Base-by-base conservation (phyloP, 2,797 vertebrate genomes). In the Natrix natrix region DNA sequence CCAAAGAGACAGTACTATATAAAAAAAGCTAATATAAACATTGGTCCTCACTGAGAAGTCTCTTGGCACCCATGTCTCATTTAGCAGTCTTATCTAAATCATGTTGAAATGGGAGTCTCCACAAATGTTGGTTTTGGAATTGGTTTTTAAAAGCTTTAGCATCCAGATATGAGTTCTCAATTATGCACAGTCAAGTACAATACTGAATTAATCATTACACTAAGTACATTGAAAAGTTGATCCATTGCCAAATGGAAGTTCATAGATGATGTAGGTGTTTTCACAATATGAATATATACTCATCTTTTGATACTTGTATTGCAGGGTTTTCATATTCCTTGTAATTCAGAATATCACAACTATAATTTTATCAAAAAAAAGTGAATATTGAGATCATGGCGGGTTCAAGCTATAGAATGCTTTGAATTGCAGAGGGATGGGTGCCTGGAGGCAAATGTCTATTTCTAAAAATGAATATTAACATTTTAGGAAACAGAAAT, bases 171-270 rank as follows among this genome's bases (percentile, higher is more conserved):
- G 26, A 87, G 55, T 88, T 55, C 14, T 22, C 57, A 86, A 52
- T 88, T 88, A 55, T 63, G 63, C 43, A 87, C 17, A 90, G 86
- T 78, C 86, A 91, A 32, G 60, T 88, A 37, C n/a, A 43, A 86
- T 90, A 12, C 28, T 93, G n/a, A 88, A 93, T 91, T 93, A 93
- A 88, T 93, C 90, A 91, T 91, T 61, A 91, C 55, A 22, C 63
- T 54, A 88, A 91, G 56, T 91, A 91, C 90, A 91, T 87, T 83
- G 56, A 90, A 78, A 61, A n/a, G 55, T 63, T 61, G 24, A 26
- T 59, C n/a, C 48, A 59, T 69, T 88, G 86, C 92, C 90, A 93
- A 91, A 91, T 93, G 61, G 22, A 56, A 59, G n/a, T 83, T 90
- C 56, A 88, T 88, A 16, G 86, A 88, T 78, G 54, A 52, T 93